A percentile compares a stretch with the other conserved stretches of the same genome.
These are phyloP conservation scores for Seira ritae DNA, from an alignment of 2,888 invertebrate species.

Conservation along the genomic window DNA sequence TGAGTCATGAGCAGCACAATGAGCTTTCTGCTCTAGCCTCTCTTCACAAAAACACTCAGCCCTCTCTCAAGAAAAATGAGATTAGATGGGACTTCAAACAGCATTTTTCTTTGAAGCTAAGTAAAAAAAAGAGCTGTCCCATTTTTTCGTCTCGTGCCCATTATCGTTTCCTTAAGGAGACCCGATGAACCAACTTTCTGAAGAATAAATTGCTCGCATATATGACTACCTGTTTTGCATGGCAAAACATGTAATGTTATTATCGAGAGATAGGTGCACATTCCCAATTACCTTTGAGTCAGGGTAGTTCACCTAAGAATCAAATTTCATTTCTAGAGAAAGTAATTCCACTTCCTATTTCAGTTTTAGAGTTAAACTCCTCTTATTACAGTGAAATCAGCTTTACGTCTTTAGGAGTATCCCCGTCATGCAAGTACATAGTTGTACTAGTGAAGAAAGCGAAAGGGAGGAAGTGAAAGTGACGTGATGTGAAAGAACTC, in stretches of 20 bases:
- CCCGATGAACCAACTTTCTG: not conserved
- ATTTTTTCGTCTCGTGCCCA: not conserved
- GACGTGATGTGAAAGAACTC: not conserved
- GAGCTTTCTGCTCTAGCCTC: not conserved
- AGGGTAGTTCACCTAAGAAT: not conserved
- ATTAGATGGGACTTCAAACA: not conserved
- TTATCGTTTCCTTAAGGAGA: not conserved
- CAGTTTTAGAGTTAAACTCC: not conserved
- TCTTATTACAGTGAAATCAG: not conserved
- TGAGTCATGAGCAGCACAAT: conserved; percentile 6
- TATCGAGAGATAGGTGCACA: not conserved
- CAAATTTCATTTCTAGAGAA: not conserved
- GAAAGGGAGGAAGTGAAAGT: conserved; percentile 9
- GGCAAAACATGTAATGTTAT: not conserved
- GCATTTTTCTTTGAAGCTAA: not conserved
- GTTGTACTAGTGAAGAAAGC: not conserved
- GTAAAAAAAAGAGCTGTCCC: not conserved
- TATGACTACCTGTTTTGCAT: conserved; percentile 3
- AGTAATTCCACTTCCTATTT: not conserved
- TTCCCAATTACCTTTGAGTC: not conserved
- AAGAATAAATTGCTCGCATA: conserved; percentile 2
- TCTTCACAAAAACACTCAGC: not conserved
- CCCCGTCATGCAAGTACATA: not conserved
- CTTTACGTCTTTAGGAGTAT: not conserved
- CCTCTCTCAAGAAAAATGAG: conserved; percentile 9